Base-by-base conservation (phyloP, 37 sponge, comb jelly and placozoan genomes). In the Ianthella basta region DNA sequence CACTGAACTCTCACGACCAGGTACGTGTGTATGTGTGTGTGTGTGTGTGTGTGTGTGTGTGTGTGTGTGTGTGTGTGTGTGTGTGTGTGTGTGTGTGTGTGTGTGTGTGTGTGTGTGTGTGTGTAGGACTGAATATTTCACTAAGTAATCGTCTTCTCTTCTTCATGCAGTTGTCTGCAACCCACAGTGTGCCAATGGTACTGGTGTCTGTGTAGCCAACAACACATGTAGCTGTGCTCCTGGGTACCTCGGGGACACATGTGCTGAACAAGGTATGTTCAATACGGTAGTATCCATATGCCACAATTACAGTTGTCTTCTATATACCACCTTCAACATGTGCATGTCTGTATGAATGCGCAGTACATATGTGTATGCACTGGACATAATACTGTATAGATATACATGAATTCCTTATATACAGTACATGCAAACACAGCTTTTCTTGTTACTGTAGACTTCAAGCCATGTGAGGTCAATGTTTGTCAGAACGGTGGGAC, bases 181-280 rank as follows among this genome's bases (percentile, higher is more conserved):
- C 50, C 89, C 93, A 36, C 55, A 85, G 23, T 92, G 93, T 84
- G 85, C 60, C 36, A 80, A 92, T 84, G 93, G 50, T 44, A 44
- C 50, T 44, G 50, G 93, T 41, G 93, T 66, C 16, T 92, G 93
- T 84, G 68, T 89, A 0, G 74, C 34, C 6, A 86, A 75, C 40
- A 69, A 92, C 73, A 83, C 83, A 18, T 92, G 93, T 34, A 33
- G 32, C 15, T 92, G 93, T 72, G 36, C 61, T 24, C 77, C 40
- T 25, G 93, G 93, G 8, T 92, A 74, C 37, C 12, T 13, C 16
- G 93, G 93, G 84, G 67, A 67, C 8, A 72, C 55, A 59, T 91
- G 92, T 67, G n/a, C 37, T 34, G 66, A 59, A 63, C 67, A 37
- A 36, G 67, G 67, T 65, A n/a, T 61, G 24, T 2, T 27, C 37